Base-by-base conservation (phyloP, 2,888 invertebrate genomes). In the Harpalus rubripes region DNA sequence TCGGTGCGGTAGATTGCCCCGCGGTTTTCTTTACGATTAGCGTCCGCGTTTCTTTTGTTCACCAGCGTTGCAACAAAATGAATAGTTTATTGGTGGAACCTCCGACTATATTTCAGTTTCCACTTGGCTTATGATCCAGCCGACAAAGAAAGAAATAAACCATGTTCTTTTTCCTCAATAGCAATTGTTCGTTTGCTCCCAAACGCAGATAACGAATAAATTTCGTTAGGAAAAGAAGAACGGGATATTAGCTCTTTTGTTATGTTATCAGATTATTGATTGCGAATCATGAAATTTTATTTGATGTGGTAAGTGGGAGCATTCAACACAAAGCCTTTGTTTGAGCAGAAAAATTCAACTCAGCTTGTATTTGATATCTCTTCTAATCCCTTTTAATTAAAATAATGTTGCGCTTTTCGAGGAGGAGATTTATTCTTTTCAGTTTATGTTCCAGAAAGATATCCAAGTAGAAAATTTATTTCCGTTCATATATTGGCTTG, bases 1-100 rank as follows among this genome's bases (percentile, higher is more conserved):
- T 72, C 63, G 15, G 12, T 58, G 80, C 68, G 59, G 16, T 80
- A 85, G 85, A 85, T 85, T 85, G 85, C 78, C 39, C 74, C 61
- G 79, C 52, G 85, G 85, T 85, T 85, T 84, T 85, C 85, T 85
- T 85, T 85, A 85, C 80, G 85, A 85, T 85, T 79, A 80, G 80
- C 85, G 85, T 68, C 68, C 78, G 63, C 65, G 52, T 80, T 79
- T 68, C 72, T 85, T 85, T 85, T 85, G 85, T 79, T 79, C 80
- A 65, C 39, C 63, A 78, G 65, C 84, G 72, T 80, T 85, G 85
- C 68, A 85, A 80, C 85, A 85, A 85, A 85, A 85, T 85, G 85
- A 85, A 85, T 85, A 85, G 85, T 85, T 85, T 80, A 84, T 76
- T 84, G 80, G 84, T 58, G 39, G 26, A 84, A 61, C 85, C 41